phyloP scores from a whole-genome alignment of 2,888 invertebrate genomes.

The Parelbella ahira region DNA sequence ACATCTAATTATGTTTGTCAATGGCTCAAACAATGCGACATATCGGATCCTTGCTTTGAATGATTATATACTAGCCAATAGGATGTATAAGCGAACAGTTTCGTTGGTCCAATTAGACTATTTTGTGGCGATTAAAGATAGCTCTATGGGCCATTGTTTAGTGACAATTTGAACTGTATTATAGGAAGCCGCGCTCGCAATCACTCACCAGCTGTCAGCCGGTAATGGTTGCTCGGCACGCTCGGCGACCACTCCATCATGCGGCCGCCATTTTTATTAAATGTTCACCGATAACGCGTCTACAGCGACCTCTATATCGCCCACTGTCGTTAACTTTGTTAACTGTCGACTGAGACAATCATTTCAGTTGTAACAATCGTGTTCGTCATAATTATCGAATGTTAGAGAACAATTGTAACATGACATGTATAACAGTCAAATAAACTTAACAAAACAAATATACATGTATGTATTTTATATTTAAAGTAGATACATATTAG shows the following conservation, averaged over 20 bases:
- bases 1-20: too few species aligned
- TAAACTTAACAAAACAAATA: too few species aligned
- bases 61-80: slow-evolving; percentile 43
- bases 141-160: slow-evolving; percentile 65
- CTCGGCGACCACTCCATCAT: slow-evolving; percentile 63
- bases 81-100: slow-evolving; percentile 41
- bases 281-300: slow-evolving; percentile 52
- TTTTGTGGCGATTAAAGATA: slow-evolving; percentile 75
- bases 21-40: slow-evolving; percentile 37
- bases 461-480: too few species aligned
- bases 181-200: slow-evolving; percentile 57
- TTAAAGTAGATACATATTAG: too few species aligned
- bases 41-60: slow-evolving; percentile 44
- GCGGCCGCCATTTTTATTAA: slow-evolving; percentile 60
- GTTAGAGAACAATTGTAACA: too few species aligned
- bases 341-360: slow-evolving; percentile 48
- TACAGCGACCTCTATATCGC: slow-evolving; percentile 35
- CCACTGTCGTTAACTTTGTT: slow-evolving; percentile 60
- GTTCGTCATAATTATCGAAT: too few species aligned
- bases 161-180: slow-evolving; percentile 59
- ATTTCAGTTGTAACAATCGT: slow-evolving; percentile 6
- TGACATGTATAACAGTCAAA: too few species aligned
- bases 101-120: slow-evolving; percentile 75
- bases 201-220: slow-evolving; percentile 73
- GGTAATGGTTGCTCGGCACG: slow-evolving; percentile 58